Percentiles rank a stretch among this genome's conserved stretches.
Evolutionary conservation across 2,888 invertebrate species (phyloP).

Genomic region (Scelioninae gen. 2): DNA sequence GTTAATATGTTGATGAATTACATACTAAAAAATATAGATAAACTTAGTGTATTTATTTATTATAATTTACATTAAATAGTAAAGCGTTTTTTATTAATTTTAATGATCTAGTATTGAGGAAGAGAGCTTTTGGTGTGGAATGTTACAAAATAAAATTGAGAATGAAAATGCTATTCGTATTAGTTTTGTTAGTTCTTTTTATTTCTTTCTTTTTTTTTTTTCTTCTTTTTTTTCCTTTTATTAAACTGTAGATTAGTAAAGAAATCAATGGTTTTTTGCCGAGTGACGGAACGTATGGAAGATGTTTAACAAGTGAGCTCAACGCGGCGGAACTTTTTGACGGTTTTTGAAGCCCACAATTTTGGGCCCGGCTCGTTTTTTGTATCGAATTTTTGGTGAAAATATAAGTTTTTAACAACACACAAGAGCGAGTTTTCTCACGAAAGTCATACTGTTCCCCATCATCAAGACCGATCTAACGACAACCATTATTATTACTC

Average conservation of each 20-base stretch:
- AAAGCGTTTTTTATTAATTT: too few species aligned
- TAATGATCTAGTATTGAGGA: constrained; percentile 8
- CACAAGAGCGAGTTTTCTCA: constrained; percentile 62
- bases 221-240: too few species aligned
- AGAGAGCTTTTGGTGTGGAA: too few species aligned
- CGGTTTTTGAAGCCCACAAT: constrained; percentile 47
- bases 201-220: not conserved
- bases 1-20: too few species aligned
- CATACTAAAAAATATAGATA: too few species aligned
- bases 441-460: constrained; percentile 42
- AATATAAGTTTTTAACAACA: constrained; percentile 45
- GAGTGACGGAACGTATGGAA: constrained; percentile 40
- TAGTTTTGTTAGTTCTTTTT: constrained; percentile 37
- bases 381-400: constrained; percentile 26
- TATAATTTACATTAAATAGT: too few species aligned
- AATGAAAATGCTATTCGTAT: constrained; percentile 37
- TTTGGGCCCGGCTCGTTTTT: constrained; percentile 56
- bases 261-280: constrained; percentile 24
- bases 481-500: constrained; percentile 38
- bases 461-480: constrained; percentile 23
- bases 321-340: constrained; percentile 54
- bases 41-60: too few species aligned
- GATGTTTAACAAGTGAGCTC: constrained; percentile 49
- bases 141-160: constrained; percentile 12
- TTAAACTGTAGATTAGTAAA: constrained; percentile 42